Evolutionary conservation across 2,888 invertebrate species (phyloP).

Genomic region (Unio pictorum): DNA sequence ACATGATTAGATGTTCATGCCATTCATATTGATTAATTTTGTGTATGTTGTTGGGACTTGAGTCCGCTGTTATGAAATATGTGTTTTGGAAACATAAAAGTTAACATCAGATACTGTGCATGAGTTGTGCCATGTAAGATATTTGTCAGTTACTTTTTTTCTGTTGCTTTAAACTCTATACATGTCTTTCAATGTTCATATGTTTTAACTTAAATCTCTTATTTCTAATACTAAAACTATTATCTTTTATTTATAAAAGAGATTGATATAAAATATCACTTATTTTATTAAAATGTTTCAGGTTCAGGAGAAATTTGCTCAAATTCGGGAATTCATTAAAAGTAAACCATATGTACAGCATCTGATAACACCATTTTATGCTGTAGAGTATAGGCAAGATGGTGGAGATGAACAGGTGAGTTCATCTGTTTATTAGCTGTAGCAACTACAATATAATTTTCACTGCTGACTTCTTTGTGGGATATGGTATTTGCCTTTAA

Average conservation of each 20-base stretch:
- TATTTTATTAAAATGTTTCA: constrained; percentile 21
- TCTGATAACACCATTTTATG: constrained; percentile 68
- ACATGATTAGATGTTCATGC: too few relatives aligned
- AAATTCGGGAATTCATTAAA: constrained; percentile 61
- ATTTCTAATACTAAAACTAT: background rate
- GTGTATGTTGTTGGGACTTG: too few relatives aligned
- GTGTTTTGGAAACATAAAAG: too few relatives aligned
- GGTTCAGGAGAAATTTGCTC: constrained; percentile 67
- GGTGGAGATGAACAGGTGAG: constrained; percentile 48
- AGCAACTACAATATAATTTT: background rate
- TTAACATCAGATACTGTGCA: too few relatives aligned
- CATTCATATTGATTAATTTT: too few relatives aligned
- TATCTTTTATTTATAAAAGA: background rate
- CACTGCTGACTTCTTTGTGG: background rate
- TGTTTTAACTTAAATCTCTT: too few relatives aligned
- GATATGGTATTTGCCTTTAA: background rate
- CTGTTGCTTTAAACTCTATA: too few relatives aligned
- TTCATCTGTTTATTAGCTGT: background rate
- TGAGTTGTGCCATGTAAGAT: too few relatives aligned
- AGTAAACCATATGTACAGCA: constrained; percentile 69
- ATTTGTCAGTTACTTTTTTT: too few relatives aligned
- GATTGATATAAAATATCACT: background rate
- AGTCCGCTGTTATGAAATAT: too few relatives aligned
- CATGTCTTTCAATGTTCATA: too few relatives aligned
- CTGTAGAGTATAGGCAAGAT: constrained; percentile 57